A percentile compares a stretch with the other conserved stretches of the same genome.
Conservation (phyloP, 2,888 invertebrate genomes). For the Calliscelio sp. region DNA sequence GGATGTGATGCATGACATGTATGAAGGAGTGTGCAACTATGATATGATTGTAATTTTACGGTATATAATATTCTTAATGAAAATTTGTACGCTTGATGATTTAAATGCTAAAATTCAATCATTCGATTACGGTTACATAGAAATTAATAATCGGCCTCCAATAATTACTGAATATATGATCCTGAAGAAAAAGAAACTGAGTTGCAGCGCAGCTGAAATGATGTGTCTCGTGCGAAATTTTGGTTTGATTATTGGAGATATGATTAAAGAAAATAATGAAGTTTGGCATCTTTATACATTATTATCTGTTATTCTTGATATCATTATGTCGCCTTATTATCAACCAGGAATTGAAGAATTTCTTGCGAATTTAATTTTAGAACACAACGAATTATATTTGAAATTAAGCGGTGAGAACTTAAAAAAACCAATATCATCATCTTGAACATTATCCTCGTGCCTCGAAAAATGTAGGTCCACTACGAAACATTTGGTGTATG, state of each 20-base stretch:
- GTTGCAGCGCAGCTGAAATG: constrained; percentile 49
- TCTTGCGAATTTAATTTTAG: no score
- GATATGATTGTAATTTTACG: constrained; percentile 34
- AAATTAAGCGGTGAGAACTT: no score
- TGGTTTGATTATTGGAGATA: constrained; percentile 44
- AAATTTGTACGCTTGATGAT: constrained; percentile 13
- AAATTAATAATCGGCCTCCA: constrained; percentile 23
- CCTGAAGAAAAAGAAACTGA: constrained; percentile 1
- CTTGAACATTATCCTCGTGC: no score
- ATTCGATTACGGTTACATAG: constrained; percentile 20
- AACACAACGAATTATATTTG: no score
- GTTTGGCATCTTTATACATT: no score
- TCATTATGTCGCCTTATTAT: no score
- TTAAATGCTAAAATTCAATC: constrained; percentile 26
- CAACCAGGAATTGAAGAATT: no score
- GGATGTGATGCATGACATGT: constrained; percentile 55
- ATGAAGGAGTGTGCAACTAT: constrained; percentile 51
- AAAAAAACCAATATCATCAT: no score
- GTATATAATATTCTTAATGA: constrained; percentile 33
- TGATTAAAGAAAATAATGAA: constrained; percentile 25
- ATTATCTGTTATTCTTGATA: no score
- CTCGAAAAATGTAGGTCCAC: no score
- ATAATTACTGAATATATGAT: constrained; percentile 24
- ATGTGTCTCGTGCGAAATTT: constrained; percentile 59
- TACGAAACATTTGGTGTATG: no score